Conservation (phyloP, 2,113 vertebrate species). For the Eleginops maclovinus region DNA sequence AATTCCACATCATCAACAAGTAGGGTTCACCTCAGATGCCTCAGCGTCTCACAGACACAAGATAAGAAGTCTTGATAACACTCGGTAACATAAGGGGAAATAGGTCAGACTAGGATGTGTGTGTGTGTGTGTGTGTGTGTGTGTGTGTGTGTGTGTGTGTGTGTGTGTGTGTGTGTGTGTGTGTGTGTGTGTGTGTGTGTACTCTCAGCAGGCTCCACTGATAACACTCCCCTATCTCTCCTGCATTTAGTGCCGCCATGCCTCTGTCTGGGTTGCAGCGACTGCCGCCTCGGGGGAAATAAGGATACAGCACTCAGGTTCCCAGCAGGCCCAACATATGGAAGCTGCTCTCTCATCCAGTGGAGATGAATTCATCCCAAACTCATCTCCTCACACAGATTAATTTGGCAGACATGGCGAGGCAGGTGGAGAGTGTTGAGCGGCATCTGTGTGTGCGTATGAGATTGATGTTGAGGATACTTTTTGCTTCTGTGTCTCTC, state of each 20-base stretch:
- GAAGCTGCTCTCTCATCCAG: slow-evolving; percentile 66
- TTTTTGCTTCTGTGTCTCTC: slow-evolving; percentile 40
- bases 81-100: slow-evolving; percentile 64
- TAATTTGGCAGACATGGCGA: slow-evolving; percentile 70
- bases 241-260: slow-evolving; percentile 66
- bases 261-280: slow-evolving; percentile 60
- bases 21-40: slow-evolving; percentile 41
- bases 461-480: slow-evolving; percentile 63
- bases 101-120: slow-evolving; percentile 68
- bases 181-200: not conserved
- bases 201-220: slow-evolving; percentile 51
- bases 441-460: slow-evolving; percentile 52
- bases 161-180: slow-evolving; percentile 18
- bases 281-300: slow-evolving; percentile 72
- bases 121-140: slow-evolving; percentile 17
- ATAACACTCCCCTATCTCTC: slow-evolving; percentile 66
- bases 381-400: slow-evolving; percentile 73
- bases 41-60: slow-evolving; percentile 27
- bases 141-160: slow-evolving; percentile 9
- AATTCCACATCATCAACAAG: slow-evolving; percentile 48
- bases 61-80: slow-evolving; percentile 58
- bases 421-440: slow-evolving; percentile 65
- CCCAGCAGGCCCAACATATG: slow-evolving; percentile 74
- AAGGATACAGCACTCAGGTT: slow-evolving; percentile 69
- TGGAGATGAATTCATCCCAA: slow-evolving; percentile 73